A percentile compares a stretch with the other conserved stretches of the same genome.
Evolutionary conservation across 2,797 vertebrate genomes (phyloP).

Genomic region (Labeo calbasu): DNA sequence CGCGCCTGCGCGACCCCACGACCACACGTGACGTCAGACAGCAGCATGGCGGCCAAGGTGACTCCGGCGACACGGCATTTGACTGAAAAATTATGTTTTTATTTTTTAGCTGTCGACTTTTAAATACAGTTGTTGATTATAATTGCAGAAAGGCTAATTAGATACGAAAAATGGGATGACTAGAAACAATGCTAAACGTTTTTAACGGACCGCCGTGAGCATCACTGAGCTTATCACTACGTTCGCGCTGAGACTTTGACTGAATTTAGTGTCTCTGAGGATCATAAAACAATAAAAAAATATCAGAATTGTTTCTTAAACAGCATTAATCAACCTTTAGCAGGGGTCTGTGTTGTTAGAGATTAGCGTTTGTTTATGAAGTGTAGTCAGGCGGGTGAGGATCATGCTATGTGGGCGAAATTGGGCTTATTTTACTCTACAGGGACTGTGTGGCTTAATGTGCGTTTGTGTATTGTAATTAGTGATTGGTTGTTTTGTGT

Average conservation of each 20-base stretch:
- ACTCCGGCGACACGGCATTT: conserved; percentile 81
- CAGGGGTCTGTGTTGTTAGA: background rate
- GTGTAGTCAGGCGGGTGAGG: background rate
- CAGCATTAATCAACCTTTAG: background rate
- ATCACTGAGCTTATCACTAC: conserved; percentile 69
- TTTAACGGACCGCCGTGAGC: conserved; percentile 59
- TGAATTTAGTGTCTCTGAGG: background rate
- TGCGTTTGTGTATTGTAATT: background rate
- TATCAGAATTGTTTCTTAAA: background rate
- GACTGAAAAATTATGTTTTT: conserved; percentile 50
- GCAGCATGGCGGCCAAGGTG: conserved; percentile 99
- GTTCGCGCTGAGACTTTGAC: conserved; percentile 57
- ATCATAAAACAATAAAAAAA: conserved; percentile 40
- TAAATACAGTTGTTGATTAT: background rate
- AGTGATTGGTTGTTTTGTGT: background rate
- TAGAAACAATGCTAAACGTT: conserved; percentile 5
- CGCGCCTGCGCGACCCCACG: conserved; percentile 42
- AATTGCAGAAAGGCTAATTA: background rate
- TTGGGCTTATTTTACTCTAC: conserved; percentile 3
- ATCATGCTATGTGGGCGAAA: background rate
- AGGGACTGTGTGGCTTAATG: background rate
- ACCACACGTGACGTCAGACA: conserved; percentile 79
- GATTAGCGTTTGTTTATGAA: background rate
- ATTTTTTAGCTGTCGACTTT: conserved; percentile 36
- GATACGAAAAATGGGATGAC: background rate